phyloP scores from a whole-genome alignment of 2,888 invertebrate genomes.

The Nemurella pictetii region DNA sequence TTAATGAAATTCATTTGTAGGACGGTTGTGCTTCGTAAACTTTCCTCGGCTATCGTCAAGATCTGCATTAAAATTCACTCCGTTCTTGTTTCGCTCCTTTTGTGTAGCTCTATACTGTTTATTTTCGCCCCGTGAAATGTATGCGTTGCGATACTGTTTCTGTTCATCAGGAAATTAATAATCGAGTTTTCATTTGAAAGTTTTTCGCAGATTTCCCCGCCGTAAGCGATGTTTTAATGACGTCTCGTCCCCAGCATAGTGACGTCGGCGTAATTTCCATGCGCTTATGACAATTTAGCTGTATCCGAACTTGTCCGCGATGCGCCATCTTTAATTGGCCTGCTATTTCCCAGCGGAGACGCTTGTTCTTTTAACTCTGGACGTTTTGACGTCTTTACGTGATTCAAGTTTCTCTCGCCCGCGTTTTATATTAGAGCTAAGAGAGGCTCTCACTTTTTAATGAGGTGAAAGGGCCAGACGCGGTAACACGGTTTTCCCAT shows the following conservation, averaged over 20 bases:
- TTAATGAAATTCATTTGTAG: too few relatives aligned
- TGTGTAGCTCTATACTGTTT: too few relatives aligned
- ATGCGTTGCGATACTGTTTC: too few relatives aligned
- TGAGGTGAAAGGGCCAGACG: background rate
- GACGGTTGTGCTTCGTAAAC: too few relatives aligned
- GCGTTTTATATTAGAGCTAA: too few relatives aligned
- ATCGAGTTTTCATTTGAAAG: background rate
- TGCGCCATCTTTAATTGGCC: background rate
- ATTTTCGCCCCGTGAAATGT: too few relatives aligned
- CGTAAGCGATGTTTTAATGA: background rate
- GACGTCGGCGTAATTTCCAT: background rate
- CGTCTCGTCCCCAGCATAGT: background rate
- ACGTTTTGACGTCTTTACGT: background rate
- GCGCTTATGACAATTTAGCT: background rate
- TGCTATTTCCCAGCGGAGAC: background rate
- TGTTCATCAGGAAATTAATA: too few relatives aligned
- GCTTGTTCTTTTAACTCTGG: too few relatives aligned
- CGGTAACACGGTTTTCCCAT: background rate
- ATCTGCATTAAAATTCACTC: too few relatives aligned
- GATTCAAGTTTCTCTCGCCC: background rate
- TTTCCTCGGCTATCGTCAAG: too few relatives aligned
- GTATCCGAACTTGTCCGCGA: background rate
- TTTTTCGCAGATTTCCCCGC: background rate
- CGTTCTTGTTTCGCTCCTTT: too few relatives aligned
- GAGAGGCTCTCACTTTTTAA: background rate